phyloP scores from a whole-genome alignment of 2,797 vertebrate species.

The Psittacula echo region DNA sequence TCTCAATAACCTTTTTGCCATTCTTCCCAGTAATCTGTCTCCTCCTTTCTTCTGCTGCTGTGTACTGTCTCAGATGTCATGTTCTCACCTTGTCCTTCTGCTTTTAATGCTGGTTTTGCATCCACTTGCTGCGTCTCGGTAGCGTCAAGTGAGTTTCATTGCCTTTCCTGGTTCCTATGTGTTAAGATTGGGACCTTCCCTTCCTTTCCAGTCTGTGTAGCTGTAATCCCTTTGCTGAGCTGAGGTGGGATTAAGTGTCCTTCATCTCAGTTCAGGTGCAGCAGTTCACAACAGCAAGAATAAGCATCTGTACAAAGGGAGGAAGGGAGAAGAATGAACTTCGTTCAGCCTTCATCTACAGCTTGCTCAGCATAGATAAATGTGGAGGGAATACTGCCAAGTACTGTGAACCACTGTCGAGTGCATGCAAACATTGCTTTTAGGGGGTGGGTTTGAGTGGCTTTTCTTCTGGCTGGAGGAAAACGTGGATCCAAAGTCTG shows the following conservation, averaged over 20 bases:
- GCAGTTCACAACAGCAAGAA: neutral
- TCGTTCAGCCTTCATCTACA: neutral
- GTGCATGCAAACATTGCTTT: neutral
- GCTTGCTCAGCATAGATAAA: neutral
- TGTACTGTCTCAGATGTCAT: rapidly evolving
- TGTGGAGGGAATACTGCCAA: neutral
- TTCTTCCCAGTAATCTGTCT: neutral
- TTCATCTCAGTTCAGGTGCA: neutral
- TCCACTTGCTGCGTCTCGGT: rapidly evolving
- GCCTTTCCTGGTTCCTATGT: neutral
- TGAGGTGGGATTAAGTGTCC: neutral
- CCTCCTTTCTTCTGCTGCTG: neutral
- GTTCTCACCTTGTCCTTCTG: neutral
- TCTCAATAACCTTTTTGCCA: neutral
- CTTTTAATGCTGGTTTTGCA: neutral
- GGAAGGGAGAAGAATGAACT: neutral
- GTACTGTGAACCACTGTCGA: neutral
- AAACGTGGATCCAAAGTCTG: neutral
- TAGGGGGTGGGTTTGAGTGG: neutral
- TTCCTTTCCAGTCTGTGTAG: rapidly evolving
- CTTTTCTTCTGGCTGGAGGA: neutral
- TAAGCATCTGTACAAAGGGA: neutral
- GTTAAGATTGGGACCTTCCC: neutral
- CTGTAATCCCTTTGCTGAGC: neutral
- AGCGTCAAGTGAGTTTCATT: neutral